These are phyloP conservation scores for Uropsilus gracilis DNA, from an alignment of 2,113 vertebrate genomes.

Conservation along the genomic window DNA sequence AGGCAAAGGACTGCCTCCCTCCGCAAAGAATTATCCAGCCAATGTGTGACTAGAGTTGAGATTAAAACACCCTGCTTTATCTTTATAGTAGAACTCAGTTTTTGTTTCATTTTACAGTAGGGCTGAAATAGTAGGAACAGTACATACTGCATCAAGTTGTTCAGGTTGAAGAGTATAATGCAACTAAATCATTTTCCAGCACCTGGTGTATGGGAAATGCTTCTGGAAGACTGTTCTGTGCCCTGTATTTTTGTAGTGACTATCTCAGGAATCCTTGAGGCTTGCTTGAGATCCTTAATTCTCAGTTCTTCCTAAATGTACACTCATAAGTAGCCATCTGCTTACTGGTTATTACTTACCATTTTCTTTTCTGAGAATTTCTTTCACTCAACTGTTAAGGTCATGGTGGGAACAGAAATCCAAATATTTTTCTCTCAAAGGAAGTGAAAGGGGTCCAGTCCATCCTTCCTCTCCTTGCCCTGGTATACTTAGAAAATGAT, in stretches of 20 bases:
- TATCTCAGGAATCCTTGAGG: not conserved
- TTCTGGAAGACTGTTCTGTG: not conserved
- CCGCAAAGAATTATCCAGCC: not conserved
- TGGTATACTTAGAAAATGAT: not conserved
- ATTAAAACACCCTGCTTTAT: not conserved
- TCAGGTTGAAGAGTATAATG: not conserved
- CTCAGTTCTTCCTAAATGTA: not conserved
- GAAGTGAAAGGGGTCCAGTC: not conserved
- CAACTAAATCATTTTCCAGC: not conserved
- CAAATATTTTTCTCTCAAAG: not conserved
- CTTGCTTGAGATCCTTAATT: not conserved
- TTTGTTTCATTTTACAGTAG: not conserved
- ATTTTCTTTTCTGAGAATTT: constrained; percentile 8
- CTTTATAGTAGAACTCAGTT: not conserved
- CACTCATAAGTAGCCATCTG: not conserved
- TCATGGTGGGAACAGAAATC: not conserved
- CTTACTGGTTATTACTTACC: not conserved
- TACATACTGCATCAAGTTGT: not conserved
- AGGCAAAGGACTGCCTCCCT: not conserved
- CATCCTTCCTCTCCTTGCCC: not conserved
- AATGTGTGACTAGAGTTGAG: not conserved
- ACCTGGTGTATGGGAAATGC: not conserved
- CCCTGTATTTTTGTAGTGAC: not conserved
- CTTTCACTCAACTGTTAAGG: not conserved
- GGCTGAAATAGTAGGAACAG: constrained; percentile 1